Evolutionary conservation across 2,888 invertebrate genomes (phyloP), one percentile per base, ranked within the genome.

Genomic region (Hartigia nigra): DNA sequence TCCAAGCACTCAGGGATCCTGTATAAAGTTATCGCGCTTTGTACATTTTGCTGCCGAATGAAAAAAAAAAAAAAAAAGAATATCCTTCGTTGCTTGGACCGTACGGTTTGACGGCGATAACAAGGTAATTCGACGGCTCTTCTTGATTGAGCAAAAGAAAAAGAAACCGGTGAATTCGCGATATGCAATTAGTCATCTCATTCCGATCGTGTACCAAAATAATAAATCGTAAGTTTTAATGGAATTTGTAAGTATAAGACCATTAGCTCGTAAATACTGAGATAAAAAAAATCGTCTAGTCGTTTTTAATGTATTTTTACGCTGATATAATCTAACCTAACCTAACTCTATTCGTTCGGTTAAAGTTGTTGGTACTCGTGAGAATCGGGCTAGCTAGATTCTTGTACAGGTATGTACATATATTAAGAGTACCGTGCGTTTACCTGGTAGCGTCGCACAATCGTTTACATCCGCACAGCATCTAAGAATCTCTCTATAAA

Each of bases 11-110:
- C 81, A 78, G 80, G 75, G 81, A 83, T 85, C 81, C 81, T 87
- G 86, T 87, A 87, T 86, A 88, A 88, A 87, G 83, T 86, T 87
- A 83, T 87, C 77, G 82, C 85, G 88, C 88, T 85, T 87, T 88
- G 88, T 88, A 88, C 82, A 88, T 88, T 88, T 85, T 84, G 87
- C 88, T 86, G 87, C 87, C 86, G 85, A 86, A 55, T 55, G 23
- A 23, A 55, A 37, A 37, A 37, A 37, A 82, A 37, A 37, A 37
- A 37, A 82, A 83, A 79, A 74, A 81, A 82, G 69, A 79, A 79
- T 83, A 75, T 82, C 79, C 82, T 84, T 83, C 79, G 79, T 84
- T 82, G 79, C 82, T 84, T 83, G 79, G 83, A 80, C 81, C 79
- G 81, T 78, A 84, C 79, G 80, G 81, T 82, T 83, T 79, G 31